phyloP scores from a whole-genome alignment of 2,113 vertebrate genomes.

The Lycocorax pyrrhopterus region DNA sequence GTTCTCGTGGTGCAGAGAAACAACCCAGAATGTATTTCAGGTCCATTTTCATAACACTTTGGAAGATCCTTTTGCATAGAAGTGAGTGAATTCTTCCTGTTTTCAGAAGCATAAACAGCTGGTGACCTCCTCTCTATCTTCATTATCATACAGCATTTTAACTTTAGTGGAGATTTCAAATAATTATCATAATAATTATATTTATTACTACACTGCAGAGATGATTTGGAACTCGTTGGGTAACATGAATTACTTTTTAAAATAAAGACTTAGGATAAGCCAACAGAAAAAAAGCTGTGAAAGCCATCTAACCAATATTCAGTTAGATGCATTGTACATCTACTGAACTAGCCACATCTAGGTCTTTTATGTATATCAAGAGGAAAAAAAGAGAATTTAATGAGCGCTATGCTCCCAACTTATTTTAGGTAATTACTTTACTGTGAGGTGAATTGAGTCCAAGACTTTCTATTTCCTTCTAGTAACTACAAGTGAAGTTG shows the following conservation, averaged over 20 bases:
- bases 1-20: constrained; percentile 20
- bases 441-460: background rate
- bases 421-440: background rate
- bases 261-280: background rate
- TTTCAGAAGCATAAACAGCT: background rate
- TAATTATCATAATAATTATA: constrained; percentile 45
- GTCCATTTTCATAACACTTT: constrained; percentile 4
- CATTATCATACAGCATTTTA: background rate
- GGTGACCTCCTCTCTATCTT: background rate
- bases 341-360: background rate
- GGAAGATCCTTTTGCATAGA: background rate
- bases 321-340: background rate
- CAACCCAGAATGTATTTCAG: constrained; percentile 28
- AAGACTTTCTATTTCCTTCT: background rate
- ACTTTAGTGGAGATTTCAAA: constrained; percentile 13
- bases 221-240: background rate
- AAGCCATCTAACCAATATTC: background rate
- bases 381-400: background rate
- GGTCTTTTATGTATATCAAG: background rate
- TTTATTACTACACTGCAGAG: constrained; percentile 14
- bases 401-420: background rate
- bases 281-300: background rate
- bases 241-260: constrained; percentile 30
- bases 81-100: background rate
- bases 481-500: background rate